Evolutionary conservation across 2,113 vertebrate genomes (phyloP), one percentile per base, ranked within the genome.

Genomic region (Upupa epops): DNA sequence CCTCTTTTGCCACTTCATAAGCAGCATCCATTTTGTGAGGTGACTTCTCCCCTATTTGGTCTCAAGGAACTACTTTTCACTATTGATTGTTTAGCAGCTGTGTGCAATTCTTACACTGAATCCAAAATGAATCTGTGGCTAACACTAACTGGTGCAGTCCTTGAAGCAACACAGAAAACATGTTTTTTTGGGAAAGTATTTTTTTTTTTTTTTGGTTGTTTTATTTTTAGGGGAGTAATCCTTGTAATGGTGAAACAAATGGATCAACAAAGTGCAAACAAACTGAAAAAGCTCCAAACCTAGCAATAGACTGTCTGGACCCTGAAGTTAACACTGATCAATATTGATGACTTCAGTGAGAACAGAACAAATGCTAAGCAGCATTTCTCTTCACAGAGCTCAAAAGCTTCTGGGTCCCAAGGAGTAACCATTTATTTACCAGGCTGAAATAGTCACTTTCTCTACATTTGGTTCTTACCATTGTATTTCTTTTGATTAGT

Each of bases 401-500:
- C 40, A 56, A 80, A 63, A 36, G 42, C 20, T 83, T 58, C 19
- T 34, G 29, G 13, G 20, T 55, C 45, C 77, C 17, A 4, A 71
- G 34, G 28, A 91, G 24, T 68, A 60, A 7, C 19, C n/a, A 3
- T 68, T 86, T 90, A 25, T 64, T 93, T 71, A 65, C 64, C 45
- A 58, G 68, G 34, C n/a, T 26, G 32, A 87, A 59, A 25, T 69
- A 17, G 9, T 32, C 16, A 19, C 32, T 90, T 90, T 59, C 15
- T 48, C 31, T 63, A 60, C 31, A 70, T 92, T 64, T 89, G 20
- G 8, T 89, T 90, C 72, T 91, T 86, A 78, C 51, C 49, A 5
- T 31, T 84, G 1, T 31, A 12, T 68, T 89, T 88, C 60, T 46
- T 32, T 85, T 94, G 36, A 55, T 75, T 92, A 99, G 98, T 99